A percentile compares a stretch with the other conserved stretches of the same genome.
Conservation (phyloP, 2,797 vertebrate genomes). For the Esox lucius region DNA sequence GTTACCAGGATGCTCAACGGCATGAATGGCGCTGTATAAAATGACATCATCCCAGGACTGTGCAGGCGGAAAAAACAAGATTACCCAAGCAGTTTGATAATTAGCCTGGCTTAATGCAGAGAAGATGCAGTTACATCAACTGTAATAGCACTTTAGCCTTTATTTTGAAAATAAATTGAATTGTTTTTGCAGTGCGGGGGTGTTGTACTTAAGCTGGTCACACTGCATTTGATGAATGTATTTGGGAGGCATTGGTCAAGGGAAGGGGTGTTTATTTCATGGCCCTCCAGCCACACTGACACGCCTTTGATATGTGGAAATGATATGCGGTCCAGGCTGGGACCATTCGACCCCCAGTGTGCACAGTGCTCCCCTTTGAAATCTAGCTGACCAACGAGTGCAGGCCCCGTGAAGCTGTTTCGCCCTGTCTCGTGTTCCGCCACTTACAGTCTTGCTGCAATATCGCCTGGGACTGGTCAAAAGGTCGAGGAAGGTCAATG, state of each 20-base stretch:
- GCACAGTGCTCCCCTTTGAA: constrained; percentile 71
- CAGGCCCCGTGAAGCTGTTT: constrained; percentile 58
- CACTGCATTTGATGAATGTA: constrained; percentile 50
- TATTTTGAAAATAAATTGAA: background rate
- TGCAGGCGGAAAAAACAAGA: constrained; percentile 60
- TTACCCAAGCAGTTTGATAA: constrained; percentile 54
- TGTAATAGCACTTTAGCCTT: constrained; percentile 35
- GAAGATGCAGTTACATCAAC: constrained; percentile 56
- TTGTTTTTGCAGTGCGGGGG: background rate
- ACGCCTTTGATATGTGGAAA: constrained; percentile 65
- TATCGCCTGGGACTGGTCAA: background rate
- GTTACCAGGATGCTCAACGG: constrained; percentile 46
- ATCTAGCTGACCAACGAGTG: constrained; percentile 71
- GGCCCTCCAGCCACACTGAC: constrained; percentile 54
- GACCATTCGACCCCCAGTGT: constrained; percentile 53
- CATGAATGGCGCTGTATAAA: constrained; percentile 54
- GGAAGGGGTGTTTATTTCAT: constrained; percentile 69
- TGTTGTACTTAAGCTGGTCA: background rate
- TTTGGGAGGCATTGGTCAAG: constrained; percentile 56
- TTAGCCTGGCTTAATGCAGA: constrained; percentile 43
- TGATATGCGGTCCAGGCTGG: constrained; percentile 56
- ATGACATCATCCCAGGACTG: constrained; percentile 47
- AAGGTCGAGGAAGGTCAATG: background rate
- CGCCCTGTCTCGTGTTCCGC: constrained; percentile 67
- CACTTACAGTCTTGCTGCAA: constrained; percentile 28